Evolutionary conservation across 2,888 invertebrate species (phyloP).

Genomic region (Lepidochitona cinerea): DNA sequence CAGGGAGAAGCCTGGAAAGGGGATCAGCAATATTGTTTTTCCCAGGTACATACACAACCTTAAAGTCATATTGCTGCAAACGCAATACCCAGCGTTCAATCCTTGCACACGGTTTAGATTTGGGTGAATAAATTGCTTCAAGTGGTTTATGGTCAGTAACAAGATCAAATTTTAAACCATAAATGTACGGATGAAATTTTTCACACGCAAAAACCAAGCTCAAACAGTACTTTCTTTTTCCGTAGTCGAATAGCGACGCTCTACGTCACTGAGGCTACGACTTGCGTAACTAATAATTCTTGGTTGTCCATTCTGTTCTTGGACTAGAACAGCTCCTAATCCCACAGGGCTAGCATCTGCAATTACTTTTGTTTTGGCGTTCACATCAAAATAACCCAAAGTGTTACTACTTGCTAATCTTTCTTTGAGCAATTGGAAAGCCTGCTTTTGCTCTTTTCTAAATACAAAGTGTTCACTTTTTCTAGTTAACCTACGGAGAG

Average conservation of each 20-base stretch:
- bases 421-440: too few species aligned
- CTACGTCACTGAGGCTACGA: not conserved
- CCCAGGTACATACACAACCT: not conserved
- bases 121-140: not conserved
- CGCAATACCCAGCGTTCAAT: conserved; percentile 5
- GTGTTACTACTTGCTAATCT: too few species aligned
- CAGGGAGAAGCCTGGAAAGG: too few species aligned
- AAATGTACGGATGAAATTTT: conserved; percentile 16
- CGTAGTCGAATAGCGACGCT: not conserved
- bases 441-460: too few species aligned
- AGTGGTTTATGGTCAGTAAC: conserved; percentile 18
- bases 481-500: too few species aligned
- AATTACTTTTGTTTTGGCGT: not conserved
- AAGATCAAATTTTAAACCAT: conserved; percentile 16
- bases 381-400: too few species aligned
- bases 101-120: not conserved
- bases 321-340: not conserved
- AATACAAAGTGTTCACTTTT: too few species aligned
- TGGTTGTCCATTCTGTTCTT: not conserved
- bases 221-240: conserved; percentile 12
- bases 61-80: not conserved
- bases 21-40: too few species aligned
- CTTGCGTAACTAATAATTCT: not conserved
- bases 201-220: conserved; percentile 17
- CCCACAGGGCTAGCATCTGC: conserved; percentile 3